These are phyloP conservation scores for Mesaphorura yosii DNA, from an alignment of 1,140 invertebrate species.

Conservation along the genomic window DNA sequence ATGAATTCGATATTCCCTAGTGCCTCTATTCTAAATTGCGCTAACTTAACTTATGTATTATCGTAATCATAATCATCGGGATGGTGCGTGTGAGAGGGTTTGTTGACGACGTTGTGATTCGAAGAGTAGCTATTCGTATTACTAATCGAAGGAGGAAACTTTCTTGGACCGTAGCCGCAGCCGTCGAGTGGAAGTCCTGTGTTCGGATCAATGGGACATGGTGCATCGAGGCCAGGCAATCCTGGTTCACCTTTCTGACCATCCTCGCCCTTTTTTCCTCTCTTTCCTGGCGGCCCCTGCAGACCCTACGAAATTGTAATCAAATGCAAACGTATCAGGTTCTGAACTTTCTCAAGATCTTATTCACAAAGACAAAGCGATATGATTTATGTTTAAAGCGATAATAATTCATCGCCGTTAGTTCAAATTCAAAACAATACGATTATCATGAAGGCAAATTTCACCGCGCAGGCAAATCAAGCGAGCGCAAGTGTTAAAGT, in stretches of 20 bases:
- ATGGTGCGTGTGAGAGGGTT: neutral
- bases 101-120: too few species aligned
- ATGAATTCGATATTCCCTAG: too few species aligned
- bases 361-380: neutral
- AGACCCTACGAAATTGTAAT: constrained; percentile 31
- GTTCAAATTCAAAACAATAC: too few species aligned
- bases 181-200: constrained; percentile 75
- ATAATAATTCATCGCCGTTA: too few species aligned
- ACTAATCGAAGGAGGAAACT: too few species aligned
- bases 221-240: constrained; percentile 89
- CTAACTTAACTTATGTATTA: constrained; percentile 10
- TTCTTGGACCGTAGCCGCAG: constrained; percentile 4
- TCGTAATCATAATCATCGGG: constrained; percentile 18
- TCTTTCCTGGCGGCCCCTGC: constrained; percentile 73
- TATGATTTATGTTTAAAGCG: neutral
- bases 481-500: too few species aligned
- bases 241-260: constrained; percentile 89
- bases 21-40: too few species aligned
- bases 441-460: too few species aligned
- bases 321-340: constrained; percentile 28
- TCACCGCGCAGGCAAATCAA: too few species aligned
- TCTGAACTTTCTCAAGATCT: neutral
- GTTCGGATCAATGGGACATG: constrained; percentile 86
- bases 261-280: constrained; percentile 78
- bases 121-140: too few species aligned